These are phyloP conservation scores for Coendou prehensilis DNA, from an alignment of 2,797 vertebrate genomes.

Conservation along the genomic window DNA sequence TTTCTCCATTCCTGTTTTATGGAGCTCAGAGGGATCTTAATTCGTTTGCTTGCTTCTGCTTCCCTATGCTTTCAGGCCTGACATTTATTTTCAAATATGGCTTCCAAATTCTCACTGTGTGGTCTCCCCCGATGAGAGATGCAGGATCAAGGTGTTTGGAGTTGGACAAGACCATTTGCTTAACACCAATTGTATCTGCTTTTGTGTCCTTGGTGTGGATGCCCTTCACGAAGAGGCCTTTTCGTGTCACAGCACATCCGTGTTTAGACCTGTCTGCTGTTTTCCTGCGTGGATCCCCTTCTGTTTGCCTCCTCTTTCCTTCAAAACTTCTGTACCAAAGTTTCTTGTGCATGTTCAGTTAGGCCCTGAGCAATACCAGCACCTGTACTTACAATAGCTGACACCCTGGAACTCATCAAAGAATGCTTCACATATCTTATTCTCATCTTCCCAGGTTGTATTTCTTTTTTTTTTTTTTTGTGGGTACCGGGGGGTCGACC, in stretches of 20 bases:
- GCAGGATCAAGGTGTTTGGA: background rate
- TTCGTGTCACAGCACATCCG: background rate
- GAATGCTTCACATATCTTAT: background rate
- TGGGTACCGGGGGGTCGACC: too few species aligned
- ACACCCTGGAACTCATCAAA: background rate
- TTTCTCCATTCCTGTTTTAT: background rate
- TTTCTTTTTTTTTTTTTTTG: too few species aligned
- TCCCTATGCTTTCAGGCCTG: background rate
- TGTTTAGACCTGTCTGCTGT: background rate
- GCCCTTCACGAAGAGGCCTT: background rate
- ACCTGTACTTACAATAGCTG: background rate
- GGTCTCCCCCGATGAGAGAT: background rate
- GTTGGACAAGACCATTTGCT: background rate
- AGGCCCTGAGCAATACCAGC: background rate
- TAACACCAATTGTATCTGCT: background rate
- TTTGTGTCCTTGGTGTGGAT: background rate
- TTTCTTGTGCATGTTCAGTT: background rate
- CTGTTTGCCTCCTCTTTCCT: conserved; percentile 5
- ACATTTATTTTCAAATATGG: background rate
- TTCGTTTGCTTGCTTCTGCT: background rate
- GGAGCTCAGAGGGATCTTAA: background rate
- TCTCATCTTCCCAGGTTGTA: background rate
- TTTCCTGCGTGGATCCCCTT: background rate
- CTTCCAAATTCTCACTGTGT: conserved; percentile 3
- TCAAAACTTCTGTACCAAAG: background rate